Percentiles rank a stretch among this genome's conserved stretches.
Conservation (phyloP, 1,140 invertebrate genomes). For the Babylonia areolata region DNA sequence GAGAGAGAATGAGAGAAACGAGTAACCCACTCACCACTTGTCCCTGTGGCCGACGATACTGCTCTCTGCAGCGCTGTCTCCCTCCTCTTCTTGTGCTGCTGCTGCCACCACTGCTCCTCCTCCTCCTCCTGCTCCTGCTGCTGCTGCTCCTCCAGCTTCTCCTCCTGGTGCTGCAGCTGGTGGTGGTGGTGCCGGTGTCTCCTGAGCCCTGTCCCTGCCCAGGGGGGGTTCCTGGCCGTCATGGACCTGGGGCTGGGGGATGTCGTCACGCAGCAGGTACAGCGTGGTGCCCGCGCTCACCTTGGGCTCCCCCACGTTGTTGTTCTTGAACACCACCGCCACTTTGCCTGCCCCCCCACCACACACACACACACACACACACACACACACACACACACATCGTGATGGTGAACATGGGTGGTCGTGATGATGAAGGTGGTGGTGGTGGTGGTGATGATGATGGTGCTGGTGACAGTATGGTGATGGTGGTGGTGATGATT, state of each 20-base stretch:
- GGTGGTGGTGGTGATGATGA: too few species aligned
- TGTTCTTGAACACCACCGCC: constrained; percentile 66
- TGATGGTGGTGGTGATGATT: too few species aligned
- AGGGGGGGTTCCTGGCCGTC: too few species aligned
- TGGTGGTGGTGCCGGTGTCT: not conserved
- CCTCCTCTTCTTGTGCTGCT: too few species aligned
- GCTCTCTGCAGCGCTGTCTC: not conserved
- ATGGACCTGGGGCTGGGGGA: not conserved
- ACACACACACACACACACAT: too few species aligned
- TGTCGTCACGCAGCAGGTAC: constrained; percentile 39
- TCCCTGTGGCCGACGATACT: too few species aligned
- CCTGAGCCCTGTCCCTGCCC: too few species aligned
- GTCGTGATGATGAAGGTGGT: too few species aligned
- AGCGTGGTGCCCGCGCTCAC: constrained; percentile 59
- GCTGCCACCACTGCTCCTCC: not conserved
- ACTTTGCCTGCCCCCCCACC: constrained; percentile 61
- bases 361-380: too few species aligned
- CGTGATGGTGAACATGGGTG: too few species aligned
- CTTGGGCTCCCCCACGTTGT: constrained; percentile 38
- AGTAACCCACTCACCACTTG: not conserved
- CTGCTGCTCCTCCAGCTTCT: constrained; percentile 46
- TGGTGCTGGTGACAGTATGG: too few species aligned
- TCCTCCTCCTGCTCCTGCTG: constrained; percentile 48
- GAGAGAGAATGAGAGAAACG: too few species aligned
- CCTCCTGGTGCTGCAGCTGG: not conserved